Base-by-base conservation (phyloP, 92 coral and sea anemone genomes). In the Zoanthus sociatus region DNA sequence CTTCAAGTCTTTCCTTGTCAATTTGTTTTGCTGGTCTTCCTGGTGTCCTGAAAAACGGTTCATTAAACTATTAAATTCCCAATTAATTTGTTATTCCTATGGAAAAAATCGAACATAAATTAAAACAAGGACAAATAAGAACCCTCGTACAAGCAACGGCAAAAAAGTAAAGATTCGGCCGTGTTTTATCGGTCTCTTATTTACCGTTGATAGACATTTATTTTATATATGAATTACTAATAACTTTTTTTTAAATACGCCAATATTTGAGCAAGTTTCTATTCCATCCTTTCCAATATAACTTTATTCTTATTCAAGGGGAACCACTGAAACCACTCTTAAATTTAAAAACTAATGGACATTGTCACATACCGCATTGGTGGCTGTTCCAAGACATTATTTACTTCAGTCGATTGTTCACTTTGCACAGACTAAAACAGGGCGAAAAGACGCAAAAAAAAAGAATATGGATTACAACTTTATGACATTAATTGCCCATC, bases 291-390 rank as follows among this genome's bases (percentile, higher is more conserved):
- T 61, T 61, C 26, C 68, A 61, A 61, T 2, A 61, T 0, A 7
- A 50, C 26, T 26, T 37, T 61, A 61, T 0, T 7, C 68, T 17
- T 61, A 61, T 61, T 17, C 68, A 61, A 15, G 26, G 26, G 68
- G n/a, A 61, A 61, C 4, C 68, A 16, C 68, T 18, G 3, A 61
- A 61, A 61, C 20, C 26, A 26, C 26, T 26, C 26, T 26, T 61
- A 61, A 2, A 9, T 18, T 58, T 58, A 13, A 61, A 61, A 61
- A 61, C 21, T 61, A 61, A 61, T 17, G 68, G 31, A 61, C 68
- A 61, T 61, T n/a, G 68, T 61, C 30, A 61, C 68, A 61, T 61
- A 61, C 68, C 68, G 68, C 68, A 17, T 61, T 61, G 68, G 68
- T 61, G 68, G 68, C 26, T 61, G 68, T 61, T 7, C 68, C 68